These are phyloP conservation scores for Neotoma lepida DNA, from an alignment of 2,113 vertebrate genomes.

Conservation along the genomic window DNA sequence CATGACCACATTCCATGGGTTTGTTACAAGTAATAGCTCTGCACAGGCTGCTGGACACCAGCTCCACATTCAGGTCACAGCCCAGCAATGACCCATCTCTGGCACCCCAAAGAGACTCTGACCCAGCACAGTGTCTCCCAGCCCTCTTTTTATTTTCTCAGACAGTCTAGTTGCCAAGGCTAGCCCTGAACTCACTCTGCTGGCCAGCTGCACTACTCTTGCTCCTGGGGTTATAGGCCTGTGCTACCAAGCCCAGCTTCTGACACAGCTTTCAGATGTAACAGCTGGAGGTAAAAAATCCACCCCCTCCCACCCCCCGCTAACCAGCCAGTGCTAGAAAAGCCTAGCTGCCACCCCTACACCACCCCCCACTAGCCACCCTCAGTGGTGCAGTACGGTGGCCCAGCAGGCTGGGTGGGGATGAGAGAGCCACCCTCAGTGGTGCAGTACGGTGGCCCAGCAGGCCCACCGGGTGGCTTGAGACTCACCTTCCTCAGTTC, in stretches of 20 bases:
- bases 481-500: slow-evolving; percentile 87
- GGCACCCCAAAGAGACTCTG: neutral
- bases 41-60: rapidly evolving
- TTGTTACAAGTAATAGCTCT: no score
- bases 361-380: neutral
- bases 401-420: rapidly evolving
- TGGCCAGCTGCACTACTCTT: neutral
- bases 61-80: neutral
- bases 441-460: rapidly evolving
- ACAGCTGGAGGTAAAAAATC: neutral
- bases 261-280: neutral
- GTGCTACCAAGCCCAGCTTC: neutral
- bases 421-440: rapidly evolving
- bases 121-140: neutral
- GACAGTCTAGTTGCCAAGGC: neutral
- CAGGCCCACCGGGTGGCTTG: rapidly evolving
- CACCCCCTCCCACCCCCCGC: neutral
- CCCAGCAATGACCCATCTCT: rapidly evolving
- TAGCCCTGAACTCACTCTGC: neutral
- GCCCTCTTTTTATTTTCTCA: neutral
- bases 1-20: rapidly evolving
- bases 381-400: rapidly evolving
- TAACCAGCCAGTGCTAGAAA: rapidly evolving
- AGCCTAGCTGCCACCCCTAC: rapidly evolving
- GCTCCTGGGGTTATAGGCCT: neutral